Base-by-base conservation (phyloP, 2,113 vertebrate genomes). In the Hepsetus odoe region DNA sequence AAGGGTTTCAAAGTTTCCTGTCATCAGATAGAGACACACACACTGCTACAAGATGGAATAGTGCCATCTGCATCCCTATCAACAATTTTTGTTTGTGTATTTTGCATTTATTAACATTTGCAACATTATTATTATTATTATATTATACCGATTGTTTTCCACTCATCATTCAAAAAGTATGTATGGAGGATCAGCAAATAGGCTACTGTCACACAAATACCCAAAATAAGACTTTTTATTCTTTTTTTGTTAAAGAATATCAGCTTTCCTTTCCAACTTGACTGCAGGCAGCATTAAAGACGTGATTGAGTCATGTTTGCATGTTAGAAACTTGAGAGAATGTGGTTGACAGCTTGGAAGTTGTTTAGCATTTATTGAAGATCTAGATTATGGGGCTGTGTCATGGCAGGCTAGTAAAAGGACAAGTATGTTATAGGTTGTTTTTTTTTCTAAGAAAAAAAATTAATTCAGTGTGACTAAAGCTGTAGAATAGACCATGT, bases 211-310 rank as follows among this genome's bases (percentile, higher is more conserved):
- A 24, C 59, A 35, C 28, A 67, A 32, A 46, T 55, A 69, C 30
- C 68, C 71, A 58, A 76, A 65, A 42, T 51, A 32, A 69, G 26
- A 59, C 28, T 18, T 16, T 20, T 30, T 73, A 55, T 58, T 35
- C 11, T 73, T 49, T 74, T 49, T 71, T 55, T 64, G 42, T 56
- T 13, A 42, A 28, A 66, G 35, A 46, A 4, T 9, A 44, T 44
- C 22, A 1, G 38, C 9, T 67, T 55, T 0, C 22, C 71, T 75
- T 74, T 65, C 58, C 35, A 51, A 49, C 44, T 76, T 78, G 78
- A 88, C 85, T 87, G 87, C 83, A 80, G 85, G 86, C 86, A 85
- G 90, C 87, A 84, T 87, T 84, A 74, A 70, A 20, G 66, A 59
- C 71, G 7, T 62, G 55, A 61, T 26, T 72, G 2, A 46, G 28